A percentile compares a stretch with the other conserved stretches of the same genome.
Conservation (phyloP, 30 jellyfish, hydroid and myxozoan species). For the Clytia hemisphaerica region DNA sequence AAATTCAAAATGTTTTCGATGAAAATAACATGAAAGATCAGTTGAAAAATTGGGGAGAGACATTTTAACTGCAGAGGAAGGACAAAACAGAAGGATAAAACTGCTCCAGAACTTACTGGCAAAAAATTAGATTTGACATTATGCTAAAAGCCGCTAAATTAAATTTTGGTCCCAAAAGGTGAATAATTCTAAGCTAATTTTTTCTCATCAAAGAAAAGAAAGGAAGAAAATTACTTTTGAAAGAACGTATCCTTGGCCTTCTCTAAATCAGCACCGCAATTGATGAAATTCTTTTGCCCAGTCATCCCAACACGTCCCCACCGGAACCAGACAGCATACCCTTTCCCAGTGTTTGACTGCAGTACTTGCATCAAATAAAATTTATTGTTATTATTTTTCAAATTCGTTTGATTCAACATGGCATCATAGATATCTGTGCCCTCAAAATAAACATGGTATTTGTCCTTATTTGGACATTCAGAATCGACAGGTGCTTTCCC, state of each 20-base stretch:
- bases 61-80: neutral
- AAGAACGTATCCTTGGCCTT: conserved; percentile 71
- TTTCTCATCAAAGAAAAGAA: neutral
- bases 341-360: conserved; percentile 55
- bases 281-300: conserved; percentile 63
- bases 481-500: conserved; percentile 88
- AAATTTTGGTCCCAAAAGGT: neutral
- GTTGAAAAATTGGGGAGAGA: neutral
- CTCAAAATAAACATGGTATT: conserved; percentile 67
- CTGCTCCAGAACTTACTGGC: neutral
- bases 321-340: conserved; percentile 90
- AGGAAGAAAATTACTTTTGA: conserved; percentile 41
- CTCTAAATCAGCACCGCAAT: conserved; percentile 61
- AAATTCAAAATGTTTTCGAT: neutral
- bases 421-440: conserved; percentile 76
- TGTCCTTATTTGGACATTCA: conserved; percentile 56
- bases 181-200: neutral
- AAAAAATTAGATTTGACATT: neutral
- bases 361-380: conserved; percentile 75
- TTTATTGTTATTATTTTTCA: conserved; percentile 83
- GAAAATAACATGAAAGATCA: neutral
- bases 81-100: neutral
- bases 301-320: conserved; percentile 91
- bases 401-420: conserved; percentile 88
- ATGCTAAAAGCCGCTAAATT: neutral